These are phyloP conservation scores for Acrobasis repandana DNA, from an alignment of 2,888 invertebrate genomes.

Conservation along the genomic window DNA sequence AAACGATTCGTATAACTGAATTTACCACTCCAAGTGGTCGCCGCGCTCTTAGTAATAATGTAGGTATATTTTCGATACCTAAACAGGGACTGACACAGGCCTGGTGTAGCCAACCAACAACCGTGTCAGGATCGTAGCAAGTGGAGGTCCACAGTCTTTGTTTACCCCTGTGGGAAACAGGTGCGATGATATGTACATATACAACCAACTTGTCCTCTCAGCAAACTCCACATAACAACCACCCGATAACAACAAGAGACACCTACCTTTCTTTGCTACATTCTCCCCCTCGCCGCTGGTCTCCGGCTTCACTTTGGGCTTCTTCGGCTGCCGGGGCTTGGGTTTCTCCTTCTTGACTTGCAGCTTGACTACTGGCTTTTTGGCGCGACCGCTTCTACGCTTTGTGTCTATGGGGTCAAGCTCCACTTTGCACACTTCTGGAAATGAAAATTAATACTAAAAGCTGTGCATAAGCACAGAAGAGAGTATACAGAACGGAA, in stretches of 20 bases:
- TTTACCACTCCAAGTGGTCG: no score
- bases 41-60: no score
- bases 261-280: conserved; percentile 33
- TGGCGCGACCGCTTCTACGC: not conserved
- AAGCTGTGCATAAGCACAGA: no score
- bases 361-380: not conserved
- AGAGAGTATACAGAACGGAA: no score
- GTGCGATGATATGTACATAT: no score
- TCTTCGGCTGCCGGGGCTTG: conserved; percentile 16
- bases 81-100: no score
- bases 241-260: not conserved
- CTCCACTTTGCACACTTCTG: not conserved
- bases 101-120: no score
- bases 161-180: no score
- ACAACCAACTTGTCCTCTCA: not conserved
- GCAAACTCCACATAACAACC: not conserved
- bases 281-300: conserved; percentile 22
- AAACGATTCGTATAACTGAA: no score
- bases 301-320: conserved; percentile 28
- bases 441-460: not conserved
- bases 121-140: no score
- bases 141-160: no score
- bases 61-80: no score
- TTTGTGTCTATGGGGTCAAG: not conserved
- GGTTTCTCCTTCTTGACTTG: conserved; percentile 12